phyloP scores from a whole-genome alignment of 2,797 vertebrate genomes.

The Clarias platycephalus region DNA sequence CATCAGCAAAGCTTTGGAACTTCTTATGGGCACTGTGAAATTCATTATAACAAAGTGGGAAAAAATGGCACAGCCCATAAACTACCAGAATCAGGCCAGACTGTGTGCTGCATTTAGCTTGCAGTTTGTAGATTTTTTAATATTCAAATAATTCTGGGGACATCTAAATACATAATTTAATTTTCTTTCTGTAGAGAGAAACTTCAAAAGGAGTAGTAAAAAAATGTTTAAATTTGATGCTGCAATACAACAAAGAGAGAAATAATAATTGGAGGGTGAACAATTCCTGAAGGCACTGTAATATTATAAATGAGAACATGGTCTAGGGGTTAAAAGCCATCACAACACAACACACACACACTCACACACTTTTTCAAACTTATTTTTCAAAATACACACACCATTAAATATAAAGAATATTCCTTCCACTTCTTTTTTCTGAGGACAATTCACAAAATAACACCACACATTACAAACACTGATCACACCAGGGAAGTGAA shows the following conservation, averaged over 20 bases:
- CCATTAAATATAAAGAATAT: not conserved
- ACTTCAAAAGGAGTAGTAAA: not conserved
- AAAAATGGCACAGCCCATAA: not conserved
- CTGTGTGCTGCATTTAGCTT: not conserved
- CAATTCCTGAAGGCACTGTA: not conserved
- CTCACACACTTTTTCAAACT: not conserved
- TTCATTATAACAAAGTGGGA: not conserved
- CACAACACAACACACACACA: not conserved
- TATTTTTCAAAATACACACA: not conserved
- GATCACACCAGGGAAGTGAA: not conserved
- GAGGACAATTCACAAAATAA: not conserved
- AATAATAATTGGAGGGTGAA: not conserved
- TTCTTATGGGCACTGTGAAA: not conserved
- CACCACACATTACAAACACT: not conserved
- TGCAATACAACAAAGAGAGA: not conserved
- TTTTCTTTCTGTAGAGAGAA: not conserved
- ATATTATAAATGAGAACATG: conserved; percentile 10
- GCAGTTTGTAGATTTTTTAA: not conserved
- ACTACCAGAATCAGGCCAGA: not conserved
- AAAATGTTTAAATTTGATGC: not conserved
- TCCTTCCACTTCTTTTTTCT: not conserved
- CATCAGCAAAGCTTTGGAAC: not conserved
- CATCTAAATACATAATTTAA: not conserved
- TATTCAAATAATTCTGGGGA: not conserved
- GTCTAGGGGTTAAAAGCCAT: not conserved